These are phyloP conservation scores for Lycodopsis pacificus DNA, from an alignment of 2,797 vertebrate species.

Conservation along the genomic window DNA sequence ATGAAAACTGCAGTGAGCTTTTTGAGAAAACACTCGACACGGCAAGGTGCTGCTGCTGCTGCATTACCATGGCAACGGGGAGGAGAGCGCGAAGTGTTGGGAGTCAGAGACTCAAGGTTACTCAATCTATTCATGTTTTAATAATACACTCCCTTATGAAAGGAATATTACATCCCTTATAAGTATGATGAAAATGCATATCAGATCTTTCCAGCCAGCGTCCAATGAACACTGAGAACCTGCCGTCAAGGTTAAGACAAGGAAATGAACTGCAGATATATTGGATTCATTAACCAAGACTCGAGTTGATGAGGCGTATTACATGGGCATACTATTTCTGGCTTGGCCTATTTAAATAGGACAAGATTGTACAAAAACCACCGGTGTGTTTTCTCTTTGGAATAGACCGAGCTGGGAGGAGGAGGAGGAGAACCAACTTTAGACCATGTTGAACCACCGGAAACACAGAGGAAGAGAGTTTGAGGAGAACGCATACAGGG, in stretches of 20 bases:
- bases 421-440: slow-evolving; percentile 7
- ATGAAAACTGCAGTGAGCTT: slow-evolving; percentile 64
- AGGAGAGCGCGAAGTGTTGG: slow-evolving; percentile 64
- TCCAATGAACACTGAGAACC: slow-evolving; percentile 50
- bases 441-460: not conserved
- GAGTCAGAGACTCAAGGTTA: slow-evolving; percentile 82
- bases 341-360: slow-evolving; percentile 62
- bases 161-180: slow-evolving; percentile 70
- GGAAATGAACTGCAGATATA: slow-evolving; percentile 67
- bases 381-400: slow-evolving; percentile 39
- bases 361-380: slow-evolving; percentile 55
- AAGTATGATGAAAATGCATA: slow-evolving; percentile 74
- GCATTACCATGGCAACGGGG: slow-evolving; percentile 82
- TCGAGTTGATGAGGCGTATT: slow-evolving; percentile 52
- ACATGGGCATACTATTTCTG: slow-evolving; percentile 53
- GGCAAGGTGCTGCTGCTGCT: slow-evolving; percentile 61
- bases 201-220: slow-evolving; percentile 52
- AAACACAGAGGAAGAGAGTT: not conserved
- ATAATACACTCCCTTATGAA: slow-evolving; percentile 74
- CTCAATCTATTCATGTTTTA: slow-evolving; percentile 81
- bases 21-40: slow-evolving; percentile 52
- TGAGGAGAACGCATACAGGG: not conserved
- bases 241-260: slow-evolving; percentile 54
- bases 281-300: slow-evolving; percentile 54
- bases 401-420: slow-evolving; percentile 29